Evolutionary conservation across 2,888 invertebrate species (phyloP), one percentile per base, ranked within the genome.

Genomic region (Aelia acuminata): DNA sequence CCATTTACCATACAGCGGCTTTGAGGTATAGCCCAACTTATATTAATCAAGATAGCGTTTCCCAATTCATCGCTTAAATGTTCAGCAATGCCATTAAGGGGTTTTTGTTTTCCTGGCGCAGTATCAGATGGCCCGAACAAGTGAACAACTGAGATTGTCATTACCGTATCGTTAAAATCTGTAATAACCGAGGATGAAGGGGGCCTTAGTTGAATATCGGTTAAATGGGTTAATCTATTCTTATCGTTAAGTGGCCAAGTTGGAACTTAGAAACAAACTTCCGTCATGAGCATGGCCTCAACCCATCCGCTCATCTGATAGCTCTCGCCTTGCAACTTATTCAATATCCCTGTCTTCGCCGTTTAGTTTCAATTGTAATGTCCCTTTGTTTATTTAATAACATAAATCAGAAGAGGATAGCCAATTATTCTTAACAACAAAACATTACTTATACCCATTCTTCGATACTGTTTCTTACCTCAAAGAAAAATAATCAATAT

Each of bases 191-290:
- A 80, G 43, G 80, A 70, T 70, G 63, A 70, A 70, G 63, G 63
- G 63, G 26, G 35, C 75, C 43, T 80, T 80, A 80, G 80, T 80
- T 80, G 80, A 80, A 80, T 80, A 80, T 80, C n/a, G 80, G 80
- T 47, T 80, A 70, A 70, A 70, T 70, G 63, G 63, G 31, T 80
- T 39, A 80, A 80, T 80, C 43, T 43, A 80, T 80, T 47, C 80
- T 80, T 80, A 47, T 80, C 80, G 80, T 47, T 80, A 80, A 80
- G 80, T 80, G 80, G 80, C 10, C 80, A 80, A 80, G 80, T 80
- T 80, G 80, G 15, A 11, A 80, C 43, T 80, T 80, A 15, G 43
- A 35, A 80, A 80, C 80, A 80, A 80, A 80, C 8, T 80, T 80
- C n/a, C 43, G 43, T 80, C 43, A 43, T 39, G 39, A 75, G 75